Base-by-base conservation (phyloP, 2,888 invertebrate genomes). In the Torymus aiolomorphi region DNA sequence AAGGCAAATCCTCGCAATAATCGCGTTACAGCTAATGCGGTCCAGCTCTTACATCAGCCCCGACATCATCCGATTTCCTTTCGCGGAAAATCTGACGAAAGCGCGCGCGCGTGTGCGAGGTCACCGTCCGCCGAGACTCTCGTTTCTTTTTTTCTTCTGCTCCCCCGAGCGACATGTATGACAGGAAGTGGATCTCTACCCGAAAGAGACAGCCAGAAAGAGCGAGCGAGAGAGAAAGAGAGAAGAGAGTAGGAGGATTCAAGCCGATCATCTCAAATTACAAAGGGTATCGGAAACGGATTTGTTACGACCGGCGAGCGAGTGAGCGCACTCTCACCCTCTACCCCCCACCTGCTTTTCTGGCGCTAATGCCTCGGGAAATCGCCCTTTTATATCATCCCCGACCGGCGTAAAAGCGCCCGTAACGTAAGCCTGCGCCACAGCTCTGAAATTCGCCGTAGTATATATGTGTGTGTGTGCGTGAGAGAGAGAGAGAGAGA, bases 211-310 rank as follows among this genome's bases (percentile, higher is more conserved):
- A 71, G 63, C 5, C 14, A 63, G 69, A 69, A 11, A 42, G 52
- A 72, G 20, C 51, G 24, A n/a, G 42, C 24, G 49, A 16, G 18
- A 62, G 42, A 54, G 67, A 61, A 20, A 24, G 54, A n/a, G n/a
- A n/a, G n/a, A n/a, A 74, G 12, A 66, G 42, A 14, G 51, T 12
- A 42, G 31, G 49, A 78, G 74, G 70, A 52, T 72, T 56, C 87
- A 88, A 80, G 76, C 81, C 57, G 81, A 90, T 89, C 88, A 88
- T 89, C 89, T 90, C 90, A 87, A 90, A 90, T 90, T 89, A 90
- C 90, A 89, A 90, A 89, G 89, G 88, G 89, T 76, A 90, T 89
- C 86, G 88, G 86, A 88, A 88, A 87, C 87, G 89, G 88, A 89
- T 89, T 89, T 89, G 73, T 78, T 73, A 18, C 80, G 80, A 42